Base-by-base conservation (phyloP, 2,113 vertebrate genomes). In the Turdus rufiventris region DNA sequence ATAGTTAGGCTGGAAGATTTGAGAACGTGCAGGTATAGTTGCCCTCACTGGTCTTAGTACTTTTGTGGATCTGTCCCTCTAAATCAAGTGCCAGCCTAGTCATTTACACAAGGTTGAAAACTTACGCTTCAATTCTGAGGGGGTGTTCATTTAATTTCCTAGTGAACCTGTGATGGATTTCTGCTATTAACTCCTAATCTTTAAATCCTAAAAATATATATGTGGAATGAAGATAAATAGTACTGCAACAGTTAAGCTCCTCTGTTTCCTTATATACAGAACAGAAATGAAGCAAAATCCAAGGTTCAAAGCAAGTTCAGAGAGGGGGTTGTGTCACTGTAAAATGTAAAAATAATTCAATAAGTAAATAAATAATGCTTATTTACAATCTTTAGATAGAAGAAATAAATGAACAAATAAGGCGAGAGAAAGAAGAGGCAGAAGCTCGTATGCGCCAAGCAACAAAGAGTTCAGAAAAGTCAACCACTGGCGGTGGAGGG, bases 341-440 rank as follows among this genome's bases (percentile, higher is more conserved):
- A 33, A 70, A 79, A 73, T 42, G 8, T 78, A 63, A 63, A 18
- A 76, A 3, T 54, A 47, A 68, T 75, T 54, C 60, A 63, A 18
- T 51, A 60, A 81, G 40, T 53, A 65, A 61, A 73, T 54, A 86
- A 91, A 84, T 70, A 65, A 71, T 67, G 53, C 54, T 80, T 89
- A 43, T 84, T 95, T 96, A 16, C 84, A 56, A 97, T 89, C 50
- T 67, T 94, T 57, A 99, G 99, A 98, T 99, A 97, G 97, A 98
- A 97, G 99, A 99, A 97, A 98, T 99, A 96, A 99, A 99, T 85
- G 97, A 98, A 48, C 98, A 98, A 93, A 98, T 99, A 90, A 99
- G 98, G 96, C 98, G 73, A 97, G 99, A 99, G 94, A 98, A 97
- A 88, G 99, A 99, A 72, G 98, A 98, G 96, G 99, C 98, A 3